Conservation (phyloP, 2,113 vertebrate genomes). For the Salvelinus sp. region DNA sequence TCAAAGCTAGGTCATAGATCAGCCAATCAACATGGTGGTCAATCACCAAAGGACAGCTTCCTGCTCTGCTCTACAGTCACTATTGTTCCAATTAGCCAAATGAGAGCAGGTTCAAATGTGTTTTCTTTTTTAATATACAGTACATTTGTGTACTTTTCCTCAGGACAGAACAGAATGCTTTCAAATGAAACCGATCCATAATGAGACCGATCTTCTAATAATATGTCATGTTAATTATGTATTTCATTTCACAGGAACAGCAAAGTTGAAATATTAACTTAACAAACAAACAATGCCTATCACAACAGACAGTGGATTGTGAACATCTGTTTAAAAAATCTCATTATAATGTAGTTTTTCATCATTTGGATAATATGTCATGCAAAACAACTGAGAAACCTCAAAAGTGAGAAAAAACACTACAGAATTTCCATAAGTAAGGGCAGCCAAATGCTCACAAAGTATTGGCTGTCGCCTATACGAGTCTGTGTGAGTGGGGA, state of each 20-base stretch:
- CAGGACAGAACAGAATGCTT: neutral
- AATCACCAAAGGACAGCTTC: too few species aligned
- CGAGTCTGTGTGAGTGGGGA: slow-evolving; percentile 42
- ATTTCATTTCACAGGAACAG: neutral
- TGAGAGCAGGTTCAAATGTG: too few species aligned
- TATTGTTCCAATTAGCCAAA: too few species aligned
- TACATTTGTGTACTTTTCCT: neutral
- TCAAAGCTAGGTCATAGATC: neutral
- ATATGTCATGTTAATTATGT: neutral
- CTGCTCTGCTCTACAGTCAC: too few species aligned
- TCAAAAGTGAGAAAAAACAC: slow-evolving; percentile 12
- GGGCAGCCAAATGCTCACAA: slow-evolving; percentile 43
- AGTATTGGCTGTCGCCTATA: slow-evolving; percentile 40
- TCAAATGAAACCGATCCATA: neutral
- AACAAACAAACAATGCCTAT: neutral
- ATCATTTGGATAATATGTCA: neutral
- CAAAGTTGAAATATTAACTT: too few species aligned
- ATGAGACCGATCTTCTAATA: neutral
- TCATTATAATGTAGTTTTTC: neutral
- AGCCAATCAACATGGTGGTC: neutral
- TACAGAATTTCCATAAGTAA: slow-evolving; percentile 30
- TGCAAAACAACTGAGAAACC: neutral
- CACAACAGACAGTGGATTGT: slow-evolving; percentile 16
- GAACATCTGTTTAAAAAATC: slow-evolving; percentile 20
- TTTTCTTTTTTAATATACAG: too few species aligned